These are phyloP conservation scores for Proales similis DNA, from an alignment of 1,140 invertebrate genomes.

Conservation along the genomic window DNA sequence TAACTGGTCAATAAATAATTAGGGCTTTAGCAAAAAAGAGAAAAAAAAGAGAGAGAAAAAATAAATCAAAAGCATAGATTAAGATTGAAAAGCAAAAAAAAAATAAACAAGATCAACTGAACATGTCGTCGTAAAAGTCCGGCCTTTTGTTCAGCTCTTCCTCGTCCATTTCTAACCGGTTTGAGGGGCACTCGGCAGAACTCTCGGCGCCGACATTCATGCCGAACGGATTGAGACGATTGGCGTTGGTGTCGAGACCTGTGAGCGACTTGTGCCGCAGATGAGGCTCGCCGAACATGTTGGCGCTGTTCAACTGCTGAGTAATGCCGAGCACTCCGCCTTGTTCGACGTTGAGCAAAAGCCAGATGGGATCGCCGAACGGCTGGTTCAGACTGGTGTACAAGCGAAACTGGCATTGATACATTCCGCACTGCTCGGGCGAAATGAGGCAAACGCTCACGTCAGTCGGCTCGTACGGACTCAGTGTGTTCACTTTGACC, in stretches of 20 bases:
- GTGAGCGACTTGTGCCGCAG: neutral
- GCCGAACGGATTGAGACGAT: too few relatives aligned
- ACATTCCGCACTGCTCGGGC: conserved; percentile 29
- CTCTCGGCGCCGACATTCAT: conserved; percentile 7
- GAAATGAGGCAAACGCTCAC: conserved; percentile 31
- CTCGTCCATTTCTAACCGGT: conserved; percentile 1
- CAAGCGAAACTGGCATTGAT: conserved; percentile 21
- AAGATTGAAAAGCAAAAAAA: too few relatives aligned
- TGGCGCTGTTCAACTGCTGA: conserved; percentile 57
- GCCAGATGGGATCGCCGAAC: conserved; percentile 63
- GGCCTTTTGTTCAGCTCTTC: conserved; percentile 36
- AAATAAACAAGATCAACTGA: too few relatives aligned
- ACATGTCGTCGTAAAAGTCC: conserved; percentile 38
- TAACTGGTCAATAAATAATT: neutral
- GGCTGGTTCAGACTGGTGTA: conserved; percentile 53
- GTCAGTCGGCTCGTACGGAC: conserved; percentile 18
- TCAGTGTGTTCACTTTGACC: conserved; percentile 2
- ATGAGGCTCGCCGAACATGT: neutral
- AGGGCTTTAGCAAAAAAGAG: neutral
- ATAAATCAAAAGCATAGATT: neutral
- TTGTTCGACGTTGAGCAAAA: conserved; percentile 63
- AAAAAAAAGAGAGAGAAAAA: conserved; percentile 22
- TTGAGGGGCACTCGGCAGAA: conserved; percentile 1
- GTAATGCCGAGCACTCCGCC: conserved; percentile 63
- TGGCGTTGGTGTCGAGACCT: neutral